Conservation (phyloP, 2,113 vertebrate genomes). For the Thinocorus orbignyianus region DNA sequence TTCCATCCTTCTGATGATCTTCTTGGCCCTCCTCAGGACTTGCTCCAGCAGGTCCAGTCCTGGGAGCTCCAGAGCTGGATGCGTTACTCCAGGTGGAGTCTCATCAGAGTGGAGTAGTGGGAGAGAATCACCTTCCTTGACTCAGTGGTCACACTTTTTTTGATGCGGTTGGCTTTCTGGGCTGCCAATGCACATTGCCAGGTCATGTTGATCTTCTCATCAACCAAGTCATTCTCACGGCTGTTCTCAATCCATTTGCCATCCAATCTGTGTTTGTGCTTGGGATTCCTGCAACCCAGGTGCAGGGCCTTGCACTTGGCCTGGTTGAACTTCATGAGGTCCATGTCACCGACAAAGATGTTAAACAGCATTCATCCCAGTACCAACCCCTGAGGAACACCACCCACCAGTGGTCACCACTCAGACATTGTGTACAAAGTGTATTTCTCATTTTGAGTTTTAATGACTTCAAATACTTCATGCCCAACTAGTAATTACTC, state of each 20-base stretch:
- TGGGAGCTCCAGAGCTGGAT: neutral
- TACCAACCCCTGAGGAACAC: neutral
- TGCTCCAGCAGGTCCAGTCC: neutral
- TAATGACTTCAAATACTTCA: conserved; percentile 29
- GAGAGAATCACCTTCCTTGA: neutral
- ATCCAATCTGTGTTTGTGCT: neutral
- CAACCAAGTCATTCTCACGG: neutral
- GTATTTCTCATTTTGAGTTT: neutral
- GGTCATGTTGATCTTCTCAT: neutral
- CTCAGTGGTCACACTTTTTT: neutral
- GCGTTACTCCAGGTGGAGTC: neutral
- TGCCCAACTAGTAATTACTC: neutral
- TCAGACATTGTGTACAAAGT: neutral
- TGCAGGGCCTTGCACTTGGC: neutral
- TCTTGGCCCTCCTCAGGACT: neutral
- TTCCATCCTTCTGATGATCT: neutral
- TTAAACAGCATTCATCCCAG: neutral
- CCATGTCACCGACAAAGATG: neutral
- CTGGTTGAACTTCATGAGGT: neutral
- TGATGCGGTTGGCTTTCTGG: neutral
- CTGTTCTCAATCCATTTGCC: neutral
- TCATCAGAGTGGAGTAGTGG: neutral
- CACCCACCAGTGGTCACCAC: neutral
- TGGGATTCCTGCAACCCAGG: neutral
- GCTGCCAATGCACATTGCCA: neutral